Evolutionary conservation across 2,113 vertebrate species (phyloP).

Genomic region (Calyptommatus sinebrachiatus): DNA sequence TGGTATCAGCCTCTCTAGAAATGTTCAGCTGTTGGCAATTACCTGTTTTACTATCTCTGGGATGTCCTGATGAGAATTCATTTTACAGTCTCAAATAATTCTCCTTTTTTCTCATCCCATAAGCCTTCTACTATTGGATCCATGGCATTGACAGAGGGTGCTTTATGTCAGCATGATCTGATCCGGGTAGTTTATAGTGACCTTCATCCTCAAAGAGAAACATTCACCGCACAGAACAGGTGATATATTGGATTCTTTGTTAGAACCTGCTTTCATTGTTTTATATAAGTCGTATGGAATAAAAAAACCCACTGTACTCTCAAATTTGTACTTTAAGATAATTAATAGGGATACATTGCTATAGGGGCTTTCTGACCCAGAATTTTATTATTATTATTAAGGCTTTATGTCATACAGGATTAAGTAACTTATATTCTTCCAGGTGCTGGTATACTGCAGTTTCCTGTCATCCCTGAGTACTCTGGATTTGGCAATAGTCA

Average conservation of each 20-base stretch:
- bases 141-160: slow-evolving; percentile 95
- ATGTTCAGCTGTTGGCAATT: background rate
- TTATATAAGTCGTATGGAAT: background rate
- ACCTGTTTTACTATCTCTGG: no score
- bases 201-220: slow-evolving; percentile 96
- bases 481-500: no score
- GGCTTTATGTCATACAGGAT: background rate
- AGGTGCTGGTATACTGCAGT: background rate
- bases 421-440: background rate
- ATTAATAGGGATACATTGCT: background rate
- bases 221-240: slow-evolving; percentile 98
- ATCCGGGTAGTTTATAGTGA: slow-evolving; percentile 96
- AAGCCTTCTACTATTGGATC: slow-evolving; percentile 95
- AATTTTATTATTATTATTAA: background rate
- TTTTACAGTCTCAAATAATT: no score
- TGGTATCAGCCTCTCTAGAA: no score
- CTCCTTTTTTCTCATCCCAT: background rate
- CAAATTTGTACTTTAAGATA: slow-evolving; percentile 3
- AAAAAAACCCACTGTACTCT: background rate
- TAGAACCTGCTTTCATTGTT: background rate
- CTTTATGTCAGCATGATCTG: slow-evolving; percentile 93
- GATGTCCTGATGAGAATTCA: no score
- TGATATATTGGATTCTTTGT: slow-evolving; percentile 51
- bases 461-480: no score
- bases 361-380: background rate